A percentile compares a stretch with the other conserved stretches of the same genome.
phyloP scores from a whole-genome alignment of 1,140 invertebrate species.

The Pygmarrhopalites habei region DNA sequence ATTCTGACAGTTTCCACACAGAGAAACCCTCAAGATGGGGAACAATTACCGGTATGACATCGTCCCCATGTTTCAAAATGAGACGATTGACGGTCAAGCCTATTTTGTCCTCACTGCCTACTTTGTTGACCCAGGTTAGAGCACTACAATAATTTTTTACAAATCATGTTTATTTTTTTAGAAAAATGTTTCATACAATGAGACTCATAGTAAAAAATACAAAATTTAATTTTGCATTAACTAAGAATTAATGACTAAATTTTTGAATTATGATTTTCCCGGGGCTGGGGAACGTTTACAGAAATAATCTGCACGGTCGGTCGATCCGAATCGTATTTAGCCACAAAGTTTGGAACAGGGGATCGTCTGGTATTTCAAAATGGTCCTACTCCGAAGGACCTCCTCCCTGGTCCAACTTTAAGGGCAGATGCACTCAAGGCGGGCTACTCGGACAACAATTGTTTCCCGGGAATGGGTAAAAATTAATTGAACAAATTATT shows the following conservation, averaged over 20 bases:
- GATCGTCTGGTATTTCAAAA: slow-evolving; percentile 8
- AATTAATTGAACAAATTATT: not conserved
- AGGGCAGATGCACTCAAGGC: not conserved
- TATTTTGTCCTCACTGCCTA: slow-evolving; percentile 10
- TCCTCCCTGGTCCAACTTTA: slow-evolving; percentile 8
- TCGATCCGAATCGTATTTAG: not conserved
- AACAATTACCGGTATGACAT: slow-evolving; percentile 2
- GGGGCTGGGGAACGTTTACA: not conserved
- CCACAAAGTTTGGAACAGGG: slow-evolving; percentile 8
- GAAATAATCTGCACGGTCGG: slow-evolving; percentile 14
- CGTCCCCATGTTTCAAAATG: slow-evolving; percentile 1
- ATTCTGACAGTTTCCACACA: slow-evolving; percentile 7
- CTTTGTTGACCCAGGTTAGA: too few species aligned
- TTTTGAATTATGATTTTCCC: not conserved
- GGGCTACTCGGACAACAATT: slow-evolving; percentile 17
- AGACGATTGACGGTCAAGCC: not conserved
- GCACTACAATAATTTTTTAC: slow-evolving; percentile 7
- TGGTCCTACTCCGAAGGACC: slow-evolving; percentile 9
- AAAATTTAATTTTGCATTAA: too few species aligned
- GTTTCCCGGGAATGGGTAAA: slow-evolving; percentile 20
- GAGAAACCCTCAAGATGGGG: not conserved
- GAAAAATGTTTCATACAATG: not conserved
- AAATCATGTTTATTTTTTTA: not conserved
- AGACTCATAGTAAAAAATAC: too few species aligned
- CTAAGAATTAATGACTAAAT: too few species aligned